Base-by-base conservation (phyloP, 2,113 vertebrate genomes). In the Erythrolamprus reginae region DNA sequence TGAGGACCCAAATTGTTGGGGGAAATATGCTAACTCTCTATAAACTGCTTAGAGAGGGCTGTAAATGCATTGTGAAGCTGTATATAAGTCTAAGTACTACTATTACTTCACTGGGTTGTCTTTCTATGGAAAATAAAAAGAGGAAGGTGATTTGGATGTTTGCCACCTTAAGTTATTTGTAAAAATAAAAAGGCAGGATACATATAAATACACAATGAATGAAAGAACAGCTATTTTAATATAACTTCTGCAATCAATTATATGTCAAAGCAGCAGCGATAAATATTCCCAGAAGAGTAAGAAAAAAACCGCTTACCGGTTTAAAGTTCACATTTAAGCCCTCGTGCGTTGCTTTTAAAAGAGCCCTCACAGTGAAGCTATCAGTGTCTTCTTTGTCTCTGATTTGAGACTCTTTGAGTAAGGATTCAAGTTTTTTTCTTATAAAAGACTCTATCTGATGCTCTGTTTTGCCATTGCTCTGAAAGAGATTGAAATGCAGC, bases 401-500 rank as follows among this genome's bases (percentile, higher is more conserved):
- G 48, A 99, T 99, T 51, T 98, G 98, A 93, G 99, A 98, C 96
- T 99, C 99, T 94, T 98, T 99, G 10, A 99, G 93, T 88, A 99
- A 97, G 26, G 98, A 99, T 94, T 99, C 99, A 94, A 99, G 97
- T 91, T 99, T 99, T 88, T 98, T 99, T 93, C 98, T 97, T 94
- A 99, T 99, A 90, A 98, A 98, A 83, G 98, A 98, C 95, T 99
- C 99, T 90, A 99, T 98, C 94, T 99, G 98, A 93, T 98, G 98
- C 90, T 98, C 97, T 51, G 96, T 98, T 82, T 97, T 96, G 21
- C 98, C 98, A 0, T 98, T 98, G 86, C 96, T 98, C 99, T 99
- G 96, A 21, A 97, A 97, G 92, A 92, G 93, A 95, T 82, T 51
- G 92, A 92, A 23, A 92, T 88, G 89, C 1, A 0, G 70, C 70